phyloP scores from a whole-genome alignment of 2,113 vertebrate species.

The Egretta garzetta region DNA sequence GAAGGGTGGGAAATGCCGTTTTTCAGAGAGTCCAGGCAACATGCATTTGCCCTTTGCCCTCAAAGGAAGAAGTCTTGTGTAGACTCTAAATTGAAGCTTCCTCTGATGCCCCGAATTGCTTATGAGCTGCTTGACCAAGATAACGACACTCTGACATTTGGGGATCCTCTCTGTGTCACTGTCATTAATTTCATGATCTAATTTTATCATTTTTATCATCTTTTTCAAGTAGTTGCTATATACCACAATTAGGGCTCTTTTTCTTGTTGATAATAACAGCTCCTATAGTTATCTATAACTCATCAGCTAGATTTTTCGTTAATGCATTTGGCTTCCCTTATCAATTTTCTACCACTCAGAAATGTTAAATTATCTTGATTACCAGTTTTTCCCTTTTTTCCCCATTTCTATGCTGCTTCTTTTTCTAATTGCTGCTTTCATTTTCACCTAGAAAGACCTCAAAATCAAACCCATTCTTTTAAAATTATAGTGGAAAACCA shows the following conservation, averaged over 20 bases:
- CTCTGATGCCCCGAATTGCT: neutral
- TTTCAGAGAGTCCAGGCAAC: neutral
- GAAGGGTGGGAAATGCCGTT: neutral
- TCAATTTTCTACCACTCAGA: constrained; percentile 34
- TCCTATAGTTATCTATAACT: constrained; percentile 2
- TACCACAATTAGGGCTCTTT: neutral
- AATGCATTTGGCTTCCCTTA: constrained; percentile 13
- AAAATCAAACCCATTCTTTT: constrained; percentile 26
- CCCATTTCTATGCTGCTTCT: neutral
- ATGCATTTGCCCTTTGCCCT: neutral
- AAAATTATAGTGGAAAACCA: neutral
- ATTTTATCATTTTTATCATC: constrained; percentile 11
- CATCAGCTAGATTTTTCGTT: constrained; percentile 26
- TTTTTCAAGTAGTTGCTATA: neutral
- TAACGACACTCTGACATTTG: constrained; percentile 11
- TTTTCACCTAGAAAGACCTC: neutral
- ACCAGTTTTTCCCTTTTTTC: neutral
- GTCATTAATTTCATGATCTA: constrained; percentile 25
- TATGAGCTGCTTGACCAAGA: constrained; percentile 44
- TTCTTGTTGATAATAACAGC: constrained; percentile 34
- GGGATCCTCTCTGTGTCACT: neutral
- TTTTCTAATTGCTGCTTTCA: constrained; percentile 35
- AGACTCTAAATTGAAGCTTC: constrained; percentile 2
- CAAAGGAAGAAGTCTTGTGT: neutral
- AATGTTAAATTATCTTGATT: constrained; percentile 45